Conservation (phyloP, 2,113 vertebrate species). For the Brachirus orientalis region DNA sequence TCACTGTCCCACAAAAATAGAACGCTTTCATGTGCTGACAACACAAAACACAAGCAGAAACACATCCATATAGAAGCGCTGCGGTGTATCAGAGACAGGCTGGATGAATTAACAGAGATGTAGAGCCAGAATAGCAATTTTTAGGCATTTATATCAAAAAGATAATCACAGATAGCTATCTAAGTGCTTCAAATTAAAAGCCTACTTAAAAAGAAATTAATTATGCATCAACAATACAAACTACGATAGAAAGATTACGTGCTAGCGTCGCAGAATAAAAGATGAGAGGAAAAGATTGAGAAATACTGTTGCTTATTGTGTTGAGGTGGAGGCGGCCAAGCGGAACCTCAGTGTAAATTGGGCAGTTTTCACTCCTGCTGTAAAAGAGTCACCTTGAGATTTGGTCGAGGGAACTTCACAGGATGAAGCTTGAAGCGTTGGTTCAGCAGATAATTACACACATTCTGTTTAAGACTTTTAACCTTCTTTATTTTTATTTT, state of each 20-base stretch:
- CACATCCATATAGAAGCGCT: conserved; percentile 19
- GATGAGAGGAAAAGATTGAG: conserved; percentile 65
- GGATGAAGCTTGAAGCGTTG: conserved; percentile 58
- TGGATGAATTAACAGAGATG: conserved; percentile 39
- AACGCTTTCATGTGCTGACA: conserved; percentile 59
- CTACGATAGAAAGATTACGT: conserved; percentile 68
- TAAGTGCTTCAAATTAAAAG: conserved; percentile 69
- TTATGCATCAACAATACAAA: conserved; percentile 76
- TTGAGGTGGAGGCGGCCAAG: conserved; percentile 62
- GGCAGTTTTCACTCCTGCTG: conserved; percentile 34
- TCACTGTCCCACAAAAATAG: conserved; percentile 62
- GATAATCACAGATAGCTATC: conserved; percentile 50
- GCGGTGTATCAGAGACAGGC: conserved; percentile 23
- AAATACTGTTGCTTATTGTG: conserved; percentile 67
- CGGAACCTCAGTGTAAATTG: conserved; percentile 69
- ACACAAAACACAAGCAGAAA: conserved; percentile 17
- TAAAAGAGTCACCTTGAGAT: conserved; percentile 71
- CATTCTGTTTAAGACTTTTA: conserved; percentile 60
- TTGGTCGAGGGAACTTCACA: conserved; percentile 55
- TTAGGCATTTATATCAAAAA: conserved; percentile 20
- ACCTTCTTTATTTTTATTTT: conserved; percentile 33
- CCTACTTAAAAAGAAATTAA: conserved; percentile 75
- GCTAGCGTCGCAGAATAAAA: conserved; percentile 47
- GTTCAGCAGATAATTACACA: conserved; percentile 65
- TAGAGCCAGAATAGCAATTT: conserved; percentile 51